These are phyloP conservation scores for Brachylomia viminalis DNA, from an alignment of 2,888 invertebrate genomes.

Conservation along the genomic window DNA sequence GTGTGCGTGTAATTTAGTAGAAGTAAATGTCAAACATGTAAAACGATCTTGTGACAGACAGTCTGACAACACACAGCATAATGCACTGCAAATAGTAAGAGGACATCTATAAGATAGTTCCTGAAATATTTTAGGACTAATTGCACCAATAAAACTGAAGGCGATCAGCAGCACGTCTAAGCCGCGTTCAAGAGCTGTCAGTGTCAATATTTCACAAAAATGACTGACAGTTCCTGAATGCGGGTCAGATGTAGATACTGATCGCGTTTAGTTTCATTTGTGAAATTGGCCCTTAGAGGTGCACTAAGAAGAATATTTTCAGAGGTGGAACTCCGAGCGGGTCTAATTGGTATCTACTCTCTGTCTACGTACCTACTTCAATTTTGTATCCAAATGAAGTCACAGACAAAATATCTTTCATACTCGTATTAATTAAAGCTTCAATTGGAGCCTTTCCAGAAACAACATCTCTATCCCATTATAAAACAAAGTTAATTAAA, in stretches of 20 bases:
- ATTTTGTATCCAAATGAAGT: neutral
- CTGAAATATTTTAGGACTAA: neutral
- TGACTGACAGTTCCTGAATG: neutral
- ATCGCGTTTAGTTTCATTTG: too few relatives aligned
- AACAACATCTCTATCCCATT: neutral
- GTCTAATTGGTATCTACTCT: neutral
- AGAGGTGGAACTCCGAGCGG: neutral
- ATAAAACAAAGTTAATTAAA: slow-evolving; percentile 6
- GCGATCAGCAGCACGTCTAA: neutral
- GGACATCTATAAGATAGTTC: neutral
- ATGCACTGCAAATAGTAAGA: neutral
- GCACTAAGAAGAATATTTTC: neutral
- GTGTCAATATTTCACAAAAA: neutral
- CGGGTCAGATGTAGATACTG: too few relatives aligned
- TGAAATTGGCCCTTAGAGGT: neutral
- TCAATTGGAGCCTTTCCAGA: neutral
- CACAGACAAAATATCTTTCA: neutral
- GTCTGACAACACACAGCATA: neutral
- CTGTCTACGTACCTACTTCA: too few relatives aligned
- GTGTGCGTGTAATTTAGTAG: too few relatives aligned
- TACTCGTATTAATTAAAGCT: neutral
- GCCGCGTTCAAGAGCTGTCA: neutral
- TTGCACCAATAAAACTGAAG: neutral
- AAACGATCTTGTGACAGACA: neutral
- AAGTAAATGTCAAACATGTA: neutral